Evolutionary conservation across 1,140 invertebrate genomes (phyloP), one percentile per base, ranked within the genome.

Genomic region (Drosophila nigromelanica): DNA sequence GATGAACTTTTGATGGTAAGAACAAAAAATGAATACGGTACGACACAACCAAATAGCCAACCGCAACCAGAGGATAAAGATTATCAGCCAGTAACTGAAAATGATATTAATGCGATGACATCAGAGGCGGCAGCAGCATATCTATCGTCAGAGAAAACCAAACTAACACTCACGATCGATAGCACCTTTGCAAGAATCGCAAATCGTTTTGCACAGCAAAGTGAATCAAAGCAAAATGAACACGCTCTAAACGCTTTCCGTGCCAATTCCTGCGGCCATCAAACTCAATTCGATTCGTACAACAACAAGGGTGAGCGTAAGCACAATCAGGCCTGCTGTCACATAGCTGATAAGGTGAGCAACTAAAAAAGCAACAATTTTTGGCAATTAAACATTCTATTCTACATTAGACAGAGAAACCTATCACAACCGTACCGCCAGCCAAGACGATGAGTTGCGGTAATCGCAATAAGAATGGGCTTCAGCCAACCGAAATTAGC

Each of bases 271-370:
- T 67, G 64, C 33, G 64, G 43, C n/a, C 0, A n/a, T 3, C 10
- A 59, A 33, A 67, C 7, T 24, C 52, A 67, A 33, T 67, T 54
- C 24, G n/a, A 67, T 35, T 2, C 43, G 24, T n/a, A 14, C 35
- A 2, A 24, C 5, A 48, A n/a, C 1, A 5, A 1, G n/a, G n/a
- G n/a, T n/a, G n/a, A n/a, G n/a, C n/a, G n/a, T n/a, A n/a, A n/a
- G 18, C 35, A 50, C 15, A n/a, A 59, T 42, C 35, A 67, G 14
- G 39, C 51, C 5, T 67, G 64, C 8, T 67, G 64, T 48, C 35
- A 24, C 6, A 67, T 42, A 50, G 30, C 24, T 2, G 55, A 60
- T 51, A 67, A 59, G 64, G 64, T 67, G 12, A 37, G 48, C 42
- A 12, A 10, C 33, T 10, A 10, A 8, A 35, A 7, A 33, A 2